Evolutionary conservation across 2,888 invertebrate species (phyloP).

Genomic region (Allolobophora icterica): DNA sequence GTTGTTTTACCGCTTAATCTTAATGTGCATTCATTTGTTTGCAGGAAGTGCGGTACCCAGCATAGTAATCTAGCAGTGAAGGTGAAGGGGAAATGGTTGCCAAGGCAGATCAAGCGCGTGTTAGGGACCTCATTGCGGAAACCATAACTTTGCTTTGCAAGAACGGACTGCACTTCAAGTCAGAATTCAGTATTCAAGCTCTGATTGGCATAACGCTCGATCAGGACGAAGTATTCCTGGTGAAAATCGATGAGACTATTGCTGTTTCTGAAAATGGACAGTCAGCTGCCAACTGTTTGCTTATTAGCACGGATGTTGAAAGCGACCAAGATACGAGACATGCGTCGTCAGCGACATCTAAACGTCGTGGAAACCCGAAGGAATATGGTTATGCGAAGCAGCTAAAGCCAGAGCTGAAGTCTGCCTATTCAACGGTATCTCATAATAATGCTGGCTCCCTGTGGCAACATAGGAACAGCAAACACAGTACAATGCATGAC

Average conservation of each 20-base stretch:
- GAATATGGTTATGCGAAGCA: background rate
- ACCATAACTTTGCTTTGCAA: constrained; percentile 1
- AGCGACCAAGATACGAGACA: background rate
- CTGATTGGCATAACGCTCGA: background rate
- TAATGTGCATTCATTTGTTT: background rate
- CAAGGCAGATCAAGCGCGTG: background rate
- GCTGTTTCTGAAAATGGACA: background rate
- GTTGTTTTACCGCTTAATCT: too few species aligned
- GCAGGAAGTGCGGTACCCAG: background rate
- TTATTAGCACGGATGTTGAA: background rate
- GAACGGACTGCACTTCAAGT: constrained; percentile 3
- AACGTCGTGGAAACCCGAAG: background rate
- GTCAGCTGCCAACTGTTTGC: background rate
- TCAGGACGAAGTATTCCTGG: constrained; percentile 4
- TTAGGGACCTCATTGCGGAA: background rate
- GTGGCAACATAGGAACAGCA: background rate
- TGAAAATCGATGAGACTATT: background rate
- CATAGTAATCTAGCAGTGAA: background rate
- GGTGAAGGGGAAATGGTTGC: background rate
- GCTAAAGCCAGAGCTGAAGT: background rate
- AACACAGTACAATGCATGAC: background rate
- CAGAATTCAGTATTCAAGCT: constrained; percentile 17
- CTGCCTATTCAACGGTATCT: background rate
- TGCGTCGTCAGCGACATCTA: background rate
- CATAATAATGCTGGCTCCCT: background rate